A percentile compares a stretch with the other conserved stretches of the same genome.
Conservation (phyloP, 2,888 invertebrate genomes). For the Drosophila nr. perissopoda region DNA sequence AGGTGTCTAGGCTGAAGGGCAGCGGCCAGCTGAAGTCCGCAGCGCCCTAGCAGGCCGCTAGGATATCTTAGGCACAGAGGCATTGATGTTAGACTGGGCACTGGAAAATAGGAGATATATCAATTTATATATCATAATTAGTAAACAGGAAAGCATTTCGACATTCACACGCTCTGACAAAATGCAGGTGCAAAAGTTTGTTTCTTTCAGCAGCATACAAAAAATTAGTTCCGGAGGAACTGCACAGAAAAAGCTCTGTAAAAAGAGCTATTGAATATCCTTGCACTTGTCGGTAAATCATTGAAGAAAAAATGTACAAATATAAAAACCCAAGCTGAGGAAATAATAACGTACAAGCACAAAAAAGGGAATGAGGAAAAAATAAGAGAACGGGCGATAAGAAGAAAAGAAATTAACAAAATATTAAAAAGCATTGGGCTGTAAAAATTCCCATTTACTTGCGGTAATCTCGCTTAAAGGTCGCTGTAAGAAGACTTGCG, state of each 20-base stretch:
- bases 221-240: conserved; percentile 81
- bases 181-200: conserved; percentile 62
- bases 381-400: conserved; percentile 22
- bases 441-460: conserved; percentile 79
- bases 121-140: neutral
- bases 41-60: conserved; percentile 52
- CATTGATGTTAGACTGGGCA: conserved; percentile 54
- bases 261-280: conserved; percentile 71
- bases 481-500: conserved; percentile 66
- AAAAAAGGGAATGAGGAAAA: conserved; percentile 15
- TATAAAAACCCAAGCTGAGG: conserved; percentile 15
- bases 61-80: conserved; percentile 61
- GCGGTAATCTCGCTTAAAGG: conserved; percentile 73
- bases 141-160: conserved; percentile 38
- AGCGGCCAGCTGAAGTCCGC: conserved; percentile 27
- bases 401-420: conserved; percentile 53
- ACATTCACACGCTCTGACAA: conserved; percentile 66
- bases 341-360: conserved; percentile 39
- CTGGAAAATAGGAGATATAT: conserved; percentile 51
- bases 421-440: conserved; percentile 78
- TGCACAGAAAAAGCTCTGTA: conserved; percentile 46
- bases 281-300: conserved; percentile 49
- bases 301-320: conserved; percentile 52
- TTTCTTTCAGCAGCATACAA: neutral
- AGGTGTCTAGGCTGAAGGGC: conserved; percentile 49